These are phyloP conservation scores for Pristionchus arcanus DNA, from an alignment of 2,888 invertebrate genomes.

Conservation along the genomic window DNA sequence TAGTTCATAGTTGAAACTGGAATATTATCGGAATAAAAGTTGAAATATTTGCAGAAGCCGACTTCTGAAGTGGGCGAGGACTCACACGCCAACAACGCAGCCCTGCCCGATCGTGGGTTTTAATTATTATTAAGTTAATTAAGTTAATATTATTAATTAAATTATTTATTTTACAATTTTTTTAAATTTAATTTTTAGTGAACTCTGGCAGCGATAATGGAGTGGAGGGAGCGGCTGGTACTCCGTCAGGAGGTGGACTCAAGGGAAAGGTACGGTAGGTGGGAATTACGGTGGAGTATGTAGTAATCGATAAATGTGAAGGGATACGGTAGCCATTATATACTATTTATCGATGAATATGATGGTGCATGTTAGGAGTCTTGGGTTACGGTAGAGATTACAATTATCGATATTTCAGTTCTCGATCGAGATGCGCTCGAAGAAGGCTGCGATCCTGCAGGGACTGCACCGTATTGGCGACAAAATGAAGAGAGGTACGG, in stretches of 20 bases:
- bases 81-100: neutral
- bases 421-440: constrained; percentile 54
- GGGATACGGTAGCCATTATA: too few species aligned
- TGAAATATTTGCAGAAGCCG: constrained; percentile 37
- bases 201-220: neutral
- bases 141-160: too few species aligned
- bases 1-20: neutral
- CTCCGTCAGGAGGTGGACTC: neutral
- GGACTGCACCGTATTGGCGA: constrained; percentile 61
- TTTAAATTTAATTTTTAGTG: neutral
- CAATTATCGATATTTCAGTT: constrained; percentile 38
- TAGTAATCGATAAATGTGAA: neutral
- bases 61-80: constrained; percentile 50
- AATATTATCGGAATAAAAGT: neutral
- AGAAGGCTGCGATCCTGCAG: constrained; percentile 57
- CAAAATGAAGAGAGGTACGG: constrained; percentile 57
- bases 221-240: neutral
- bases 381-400: neutral
- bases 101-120: neutral
- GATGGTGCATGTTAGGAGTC: too few species aligned
- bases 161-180: neutral
- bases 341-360: too few species aligned
- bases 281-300: neutral
- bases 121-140: neutral
- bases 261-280: constrained; percentile 32